phyloP scores from a whole-genome alignment of 2,113 vertebrate genomes.

The Bubo scandiacus region DNA sequence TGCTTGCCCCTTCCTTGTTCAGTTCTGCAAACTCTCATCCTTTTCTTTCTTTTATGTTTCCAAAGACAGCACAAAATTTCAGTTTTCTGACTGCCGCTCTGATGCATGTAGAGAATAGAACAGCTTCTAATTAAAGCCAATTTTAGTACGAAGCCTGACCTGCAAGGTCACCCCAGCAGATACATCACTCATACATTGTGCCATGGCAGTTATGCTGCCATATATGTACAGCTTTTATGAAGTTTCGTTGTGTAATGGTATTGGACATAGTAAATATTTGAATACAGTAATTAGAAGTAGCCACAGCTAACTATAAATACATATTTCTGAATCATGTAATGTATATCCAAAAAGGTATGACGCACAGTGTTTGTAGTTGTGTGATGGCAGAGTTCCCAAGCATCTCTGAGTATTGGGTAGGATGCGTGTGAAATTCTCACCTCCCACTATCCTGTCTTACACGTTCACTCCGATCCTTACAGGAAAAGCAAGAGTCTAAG shows the following conservation, averaged over 20 bases:
- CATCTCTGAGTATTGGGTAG: background rate
- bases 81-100: background rate
- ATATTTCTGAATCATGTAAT: background rate
- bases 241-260: background rate
- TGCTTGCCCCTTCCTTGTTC: background rate
- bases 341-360: background rate
- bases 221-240: background rate
- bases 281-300: background rate
- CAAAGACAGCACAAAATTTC: background rate
- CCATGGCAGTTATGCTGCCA: background rate
- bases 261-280: slow-evolving; percentile 53
- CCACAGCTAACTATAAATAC: slow-evolving; percentile 12
- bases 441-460: slow-evolving; percentile 58
- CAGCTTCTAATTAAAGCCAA: background rate
- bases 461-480: background rate
- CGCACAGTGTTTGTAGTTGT: background rate
- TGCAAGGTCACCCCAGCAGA: background rate
- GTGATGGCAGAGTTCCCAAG: background rate
- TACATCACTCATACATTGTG: background rate
- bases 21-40: background rate
- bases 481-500: slow-evolving; percentile 45
- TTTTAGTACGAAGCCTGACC: background rate
- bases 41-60: background rate
- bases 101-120: background rate
- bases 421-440: slow-evolving; percentile 40